Evolutionary conservation across 2,113 vertebrate species (phyloP), one percentile per base, ranked within the genome.

Genomic region (Mastomys coucha): DNA sequence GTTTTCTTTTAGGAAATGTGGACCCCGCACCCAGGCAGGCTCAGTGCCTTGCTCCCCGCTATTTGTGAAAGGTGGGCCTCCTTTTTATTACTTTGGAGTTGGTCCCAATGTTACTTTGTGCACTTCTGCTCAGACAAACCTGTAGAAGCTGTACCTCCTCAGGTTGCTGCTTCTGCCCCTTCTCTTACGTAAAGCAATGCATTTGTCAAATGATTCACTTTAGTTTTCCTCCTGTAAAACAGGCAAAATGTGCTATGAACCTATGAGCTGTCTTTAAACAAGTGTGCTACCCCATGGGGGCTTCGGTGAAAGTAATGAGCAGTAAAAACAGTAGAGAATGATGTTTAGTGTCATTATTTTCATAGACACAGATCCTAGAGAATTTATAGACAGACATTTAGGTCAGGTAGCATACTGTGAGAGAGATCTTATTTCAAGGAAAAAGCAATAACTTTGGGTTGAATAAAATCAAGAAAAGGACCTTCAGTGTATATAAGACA

Each of bases 1-100:
- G 42, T 97, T 49, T 88, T 97, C 58, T 93, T 97, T 89, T 42
- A 94, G 82, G 85, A 26, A 92, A 80, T 69, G 85, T 26, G 75
- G 91, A 80, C 72, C 10, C 53, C 16, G 36, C 51, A 81, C 93
- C 60, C 51, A 51, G 78, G 78, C 75, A 91, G 90, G 93, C 0
- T 92, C 91, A 60, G 75, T 97, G 95, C 75, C 88, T 45, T 85
- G 49, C 84, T 95, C 84, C 80, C 94, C 20, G 19, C 42, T 51
- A 75, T 28, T 20, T 53, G 51, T 93, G 65, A 77, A 6, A 96
- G 60, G 51, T 91, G 73, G 91, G 96, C 94, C 91, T 75, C 39
- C 67, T 94, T 92, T 81, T 88, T n/a, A 39, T 75, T 56, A 70
- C 26, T 97, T 92, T 92, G 67, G 49, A 76, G 91, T 39, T 84